Evolutionary conservation across 1,140 invertebrate species (phyloP).

Genomic region (Drosophila bocqueti): DNA sequence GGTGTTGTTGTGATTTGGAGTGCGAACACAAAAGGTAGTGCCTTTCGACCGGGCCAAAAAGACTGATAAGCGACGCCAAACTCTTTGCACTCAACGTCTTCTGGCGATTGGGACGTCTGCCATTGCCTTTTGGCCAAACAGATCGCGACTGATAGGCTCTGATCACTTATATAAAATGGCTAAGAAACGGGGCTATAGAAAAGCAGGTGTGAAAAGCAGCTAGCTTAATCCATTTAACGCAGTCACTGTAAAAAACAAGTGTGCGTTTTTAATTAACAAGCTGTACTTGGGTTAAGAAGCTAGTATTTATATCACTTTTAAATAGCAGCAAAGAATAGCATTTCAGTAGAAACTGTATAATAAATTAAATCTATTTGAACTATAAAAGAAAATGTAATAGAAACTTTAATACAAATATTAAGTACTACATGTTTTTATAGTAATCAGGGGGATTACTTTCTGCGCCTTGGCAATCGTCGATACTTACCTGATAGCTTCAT

Average conservation of each 20-base stretch:
- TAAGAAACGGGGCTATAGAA: neutral
- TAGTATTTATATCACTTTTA: neutral
- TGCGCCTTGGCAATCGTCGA: neutral
- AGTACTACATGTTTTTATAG: neutral
- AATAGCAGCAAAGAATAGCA: neutral
- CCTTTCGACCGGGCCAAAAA: conserved; percentile 11
- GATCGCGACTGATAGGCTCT: conserved; percentile 9
- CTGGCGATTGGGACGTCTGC: conserved; percentile 15
- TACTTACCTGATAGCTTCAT: conserved; percentile 11
- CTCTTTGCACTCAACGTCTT: conserved; percentile 30
- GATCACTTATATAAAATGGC: conserved; percentile 30
- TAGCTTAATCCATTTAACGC: neutral
- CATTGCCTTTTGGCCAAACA: conserved; percentile 4
- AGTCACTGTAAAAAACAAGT: conserved; percentile 1
- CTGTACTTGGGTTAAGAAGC: neutral
- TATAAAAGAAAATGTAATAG: neutral
- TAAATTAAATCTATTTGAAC: neutral
- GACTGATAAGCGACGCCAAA: conserved; percentile 49
- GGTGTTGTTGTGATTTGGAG: conserved; percentile 42
- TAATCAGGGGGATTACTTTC: conserved; percentile 1
- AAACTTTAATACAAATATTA: neutral
- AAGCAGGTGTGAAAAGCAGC: neutral
- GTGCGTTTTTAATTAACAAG: conserved; percentile 8
- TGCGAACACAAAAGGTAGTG: conserved; percentile 25
- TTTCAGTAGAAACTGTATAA: neutral